These are phyloP conservation scores for Propithecus perrieri DNA, from an alignment of 2,797 vertebrate genomes.

Conservation along the genomic window DNA sequence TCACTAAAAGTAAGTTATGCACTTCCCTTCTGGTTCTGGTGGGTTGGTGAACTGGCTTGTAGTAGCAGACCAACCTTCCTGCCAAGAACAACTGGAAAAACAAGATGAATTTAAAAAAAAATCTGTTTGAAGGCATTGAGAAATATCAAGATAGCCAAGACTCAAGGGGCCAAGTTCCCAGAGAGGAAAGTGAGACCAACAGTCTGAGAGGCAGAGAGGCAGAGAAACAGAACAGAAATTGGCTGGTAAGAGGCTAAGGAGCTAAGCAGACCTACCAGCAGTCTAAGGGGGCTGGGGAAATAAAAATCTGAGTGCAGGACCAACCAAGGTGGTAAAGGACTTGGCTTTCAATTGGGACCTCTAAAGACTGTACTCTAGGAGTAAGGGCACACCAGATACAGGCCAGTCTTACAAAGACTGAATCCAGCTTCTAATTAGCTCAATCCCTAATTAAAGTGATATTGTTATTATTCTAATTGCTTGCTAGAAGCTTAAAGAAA, in stretches of 20 bases:
- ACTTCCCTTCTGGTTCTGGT: slow-evolving; percentile 19
- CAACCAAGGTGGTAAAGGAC: background rate
- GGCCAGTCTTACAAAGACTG: background rate
- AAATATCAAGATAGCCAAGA: slow-evolving; percentile 18
- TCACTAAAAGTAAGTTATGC: slow-evolving; percentile 1
- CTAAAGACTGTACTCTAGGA: background rate
- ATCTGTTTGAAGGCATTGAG: background rate
- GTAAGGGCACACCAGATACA: background rate
- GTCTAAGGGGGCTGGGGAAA: background rate
- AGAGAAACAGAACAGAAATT: slow-evolving; percentile 33
- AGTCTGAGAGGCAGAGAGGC: background rate
- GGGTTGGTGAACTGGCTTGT: background rate
- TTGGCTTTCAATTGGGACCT: background rate
- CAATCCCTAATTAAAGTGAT: background rate
- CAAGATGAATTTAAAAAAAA: background rate
- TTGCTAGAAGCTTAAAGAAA: slow-evolving; percentile 24
- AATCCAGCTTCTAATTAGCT: background rate
- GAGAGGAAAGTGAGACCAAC: background rate
- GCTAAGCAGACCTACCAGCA: background rate
- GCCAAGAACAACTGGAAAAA: background rate
- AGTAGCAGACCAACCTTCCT: background rate
- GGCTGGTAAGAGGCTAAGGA: background rate
- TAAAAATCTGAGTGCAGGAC: background rate
- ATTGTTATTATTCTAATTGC: background rate
- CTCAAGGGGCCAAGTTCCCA: background rate